Conservation (phyloP, 2,797 vertebrate species). For the Avahi laniger region DNA sequence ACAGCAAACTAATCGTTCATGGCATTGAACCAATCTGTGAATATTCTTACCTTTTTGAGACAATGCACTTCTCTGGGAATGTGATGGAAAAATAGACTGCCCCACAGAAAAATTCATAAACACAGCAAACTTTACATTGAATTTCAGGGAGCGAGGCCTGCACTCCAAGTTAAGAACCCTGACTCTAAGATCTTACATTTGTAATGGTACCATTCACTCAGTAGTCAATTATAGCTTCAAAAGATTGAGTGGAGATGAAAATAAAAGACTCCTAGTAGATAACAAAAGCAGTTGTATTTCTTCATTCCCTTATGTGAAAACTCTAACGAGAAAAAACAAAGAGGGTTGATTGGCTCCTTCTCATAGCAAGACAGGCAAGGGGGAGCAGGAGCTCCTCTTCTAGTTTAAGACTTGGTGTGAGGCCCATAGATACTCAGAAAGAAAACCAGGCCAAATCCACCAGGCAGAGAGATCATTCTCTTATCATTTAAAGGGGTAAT, state of each 20-base stretch:
- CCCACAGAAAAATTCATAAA: not conserved
- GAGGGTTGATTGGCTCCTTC: not conserved
- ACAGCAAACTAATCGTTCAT: not conserved
- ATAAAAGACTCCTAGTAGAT: not conserved
- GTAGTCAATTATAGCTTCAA: not conserved
- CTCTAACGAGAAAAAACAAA: not conserved
- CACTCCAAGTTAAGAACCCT: not conserved
- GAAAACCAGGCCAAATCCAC: not conserved
- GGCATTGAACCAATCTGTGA: not conserved
- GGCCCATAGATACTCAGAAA: not conserved
- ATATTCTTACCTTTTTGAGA: not conserved
- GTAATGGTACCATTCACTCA: not conserved
- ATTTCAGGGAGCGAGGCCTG: not conserved
- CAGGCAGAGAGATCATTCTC: not conserved
- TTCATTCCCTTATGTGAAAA: not conserved
- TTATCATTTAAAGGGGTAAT: not conserved
- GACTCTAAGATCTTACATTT: not conserved
- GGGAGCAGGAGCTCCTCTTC: not conserved
- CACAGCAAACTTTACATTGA: not conserved
- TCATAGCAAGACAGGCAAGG: not conserved
- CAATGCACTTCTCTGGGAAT: not conserved
- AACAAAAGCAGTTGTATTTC: not conserved
- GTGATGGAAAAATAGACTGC: not conserved
- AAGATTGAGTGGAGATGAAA: not conserved
- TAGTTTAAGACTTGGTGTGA: not conserved